Evolutionary conservation across 2,797 vertebrate genomes (phyloP).

Genomic region (Pelochelys cantorii): DNA sequence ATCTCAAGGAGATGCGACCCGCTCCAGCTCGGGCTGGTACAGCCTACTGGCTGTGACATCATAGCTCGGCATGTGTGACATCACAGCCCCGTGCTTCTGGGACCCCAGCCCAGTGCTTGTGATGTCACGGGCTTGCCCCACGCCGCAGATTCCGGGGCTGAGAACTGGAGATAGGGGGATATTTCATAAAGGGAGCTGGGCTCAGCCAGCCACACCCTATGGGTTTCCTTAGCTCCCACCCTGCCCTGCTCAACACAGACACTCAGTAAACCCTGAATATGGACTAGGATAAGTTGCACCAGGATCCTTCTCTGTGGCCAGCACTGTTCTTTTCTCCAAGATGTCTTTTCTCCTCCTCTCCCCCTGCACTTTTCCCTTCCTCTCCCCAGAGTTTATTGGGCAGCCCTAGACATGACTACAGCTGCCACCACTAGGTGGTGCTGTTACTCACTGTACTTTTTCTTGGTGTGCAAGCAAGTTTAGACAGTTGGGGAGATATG

Average conservation of each 20-base stretch:
- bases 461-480: not conserved
- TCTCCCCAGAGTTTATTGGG: not conserved
- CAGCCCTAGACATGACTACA: not conserved
- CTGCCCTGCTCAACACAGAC: not conserved
- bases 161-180: not conserved
- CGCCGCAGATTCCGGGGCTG: not conserved
- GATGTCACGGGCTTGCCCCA: not conserved
- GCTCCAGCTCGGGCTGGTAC: not conserved
- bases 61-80: accelerated
- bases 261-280: not conserved
- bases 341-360: not conserved
- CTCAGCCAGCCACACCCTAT: not conserved
- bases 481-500: not conserved
- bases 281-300: not conserved
- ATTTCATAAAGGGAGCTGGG: not conserved
- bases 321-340: not conserved
- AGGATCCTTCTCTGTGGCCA: not conserved
- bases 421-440: not conserved
- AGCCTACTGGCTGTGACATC: accelerated
- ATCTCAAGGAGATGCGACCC: not conserved
- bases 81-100: accelerated
- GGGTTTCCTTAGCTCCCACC: not conserved
- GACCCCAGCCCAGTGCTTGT: not conserved
- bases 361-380: not conserved
- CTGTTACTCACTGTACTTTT: not conserved